A percentile compares a stretch with the other conserved stretches of the same genome.
Evolutionary conservation across 2,113 vertebrate genomes (phyloP).

Genomic region (Isurus oxyrinchus): DNA sequence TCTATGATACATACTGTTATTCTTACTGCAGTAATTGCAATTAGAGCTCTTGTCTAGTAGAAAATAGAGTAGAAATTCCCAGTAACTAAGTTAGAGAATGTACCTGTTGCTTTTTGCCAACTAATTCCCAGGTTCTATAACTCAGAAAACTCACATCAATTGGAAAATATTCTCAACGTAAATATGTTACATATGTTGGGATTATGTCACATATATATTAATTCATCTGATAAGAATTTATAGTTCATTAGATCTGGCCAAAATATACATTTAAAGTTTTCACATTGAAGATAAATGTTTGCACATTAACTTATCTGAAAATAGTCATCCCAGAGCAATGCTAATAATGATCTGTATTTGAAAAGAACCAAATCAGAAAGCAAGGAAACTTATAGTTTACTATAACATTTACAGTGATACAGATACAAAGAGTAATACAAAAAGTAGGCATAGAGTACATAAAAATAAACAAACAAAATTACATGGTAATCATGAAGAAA

Average conservation of each 20-base stretch:
- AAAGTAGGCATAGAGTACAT: background rate
- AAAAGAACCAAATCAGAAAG: background rate
- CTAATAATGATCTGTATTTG: background rate
- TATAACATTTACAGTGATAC: background rate
- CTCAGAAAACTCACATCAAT: background rate
- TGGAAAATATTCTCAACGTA: background rate
- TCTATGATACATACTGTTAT: background rate
- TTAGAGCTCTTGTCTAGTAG: background rate
- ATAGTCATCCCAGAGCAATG: background rate
- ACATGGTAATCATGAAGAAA: background rate
- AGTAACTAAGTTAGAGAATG: background rate
- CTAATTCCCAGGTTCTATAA: background rate
- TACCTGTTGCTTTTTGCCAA: background rate
- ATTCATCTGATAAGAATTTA: background rate
- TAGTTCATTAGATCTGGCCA: background rate
- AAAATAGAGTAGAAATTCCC: background rate
- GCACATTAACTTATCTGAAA: background rate
- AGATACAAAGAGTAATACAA: background rate
- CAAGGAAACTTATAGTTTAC: background rate
- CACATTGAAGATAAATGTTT: background rate
- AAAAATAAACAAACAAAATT: background rate
- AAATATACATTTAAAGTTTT: background rate
- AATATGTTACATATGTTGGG: background rate
- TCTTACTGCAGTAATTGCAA: background rate
- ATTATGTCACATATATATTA: background rate